phyloP scores from a whole-genome alignment of 2,113 vertebrate genomes.

The Pluvialis apricaria region DNA sequence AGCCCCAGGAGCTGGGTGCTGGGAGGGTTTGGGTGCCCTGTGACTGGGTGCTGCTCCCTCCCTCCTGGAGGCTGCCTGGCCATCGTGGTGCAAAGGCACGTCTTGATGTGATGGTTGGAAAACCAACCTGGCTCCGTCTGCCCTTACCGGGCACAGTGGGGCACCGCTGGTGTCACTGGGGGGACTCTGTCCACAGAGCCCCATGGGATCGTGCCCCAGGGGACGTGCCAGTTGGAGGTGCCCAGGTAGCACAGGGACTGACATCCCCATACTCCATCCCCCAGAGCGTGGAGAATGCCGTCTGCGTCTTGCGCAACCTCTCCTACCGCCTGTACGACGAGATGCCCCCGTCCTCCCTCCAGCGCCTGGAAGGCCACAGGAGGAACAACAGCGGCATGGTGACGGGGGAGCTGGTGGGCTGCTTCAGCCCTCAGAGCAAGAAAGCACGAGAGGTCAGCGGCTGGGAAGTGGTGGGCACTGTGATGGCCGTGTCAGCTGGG shows the following conservation, averaged over 20 bases:
- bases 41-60: neutral
- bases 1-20: neutral
- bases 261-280: accelerated
- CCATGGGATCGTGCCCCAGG: accelerated
- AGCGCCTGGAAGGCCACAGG: conserved; percentile 84
- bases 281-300: conserved; percentile 90
- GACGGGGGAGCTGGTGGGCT: conserved; percentile 80
- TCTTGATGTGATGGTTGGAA: neutral
- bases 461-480: accelerated
- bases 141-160: neutral
- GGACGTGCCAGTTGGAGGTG: neutral
- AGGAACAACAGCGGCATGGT: conserved; percentile 49
- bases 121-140: neutral
- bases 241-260: neutral
- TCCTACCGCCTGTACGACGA: conserved; percentile 93
- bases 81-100: accelerated
- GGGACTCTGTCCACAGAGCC: neutral
- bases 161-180: accelerated
- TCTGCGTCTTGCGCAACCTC: conserved; percentile 93
- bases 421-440: conserved; percentile 88
- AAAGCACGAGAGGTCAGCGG: conserved; percentile 79
- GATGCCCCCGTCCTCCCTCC: conserved; percentile 83
- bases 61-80: accelerated
- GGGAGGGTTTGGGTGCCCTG: neutral
- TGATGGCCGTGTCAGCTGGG: accelerated